phyloP scores from a whole-genome alignment of 2,888 invertebrate genomes.

The Heliconius hortense region DNA sequence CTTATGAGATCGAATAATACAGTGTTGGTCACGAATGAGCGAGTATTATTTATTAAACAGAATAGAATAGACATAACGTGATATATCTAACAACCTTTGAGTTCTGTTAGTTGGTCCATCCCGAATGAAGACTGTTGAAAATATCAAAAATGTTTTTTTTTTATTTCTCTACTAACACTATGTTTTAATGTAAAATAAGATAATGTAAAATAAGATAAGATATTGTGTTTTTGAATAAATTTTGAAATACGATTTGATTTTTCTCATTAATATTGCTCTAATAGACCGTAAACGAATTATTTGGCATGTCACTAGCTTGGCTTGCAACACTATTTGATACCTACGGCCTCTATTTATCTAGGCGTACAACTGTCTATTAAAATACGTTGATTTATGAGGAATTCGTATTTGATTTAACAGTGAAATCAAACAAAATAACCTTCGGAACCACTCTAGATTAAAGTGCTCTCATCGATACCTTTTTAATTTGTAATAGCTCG shows the following conservation, averaged over 20 bases:
- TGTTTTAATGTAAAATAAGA: too few relatives aligned
- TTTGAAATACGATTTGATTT: not conserved
- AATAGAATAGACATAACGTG: constrained; percentile 4
- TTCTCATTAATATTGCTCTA: constrained; percentile 4
- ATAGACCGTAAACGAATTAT: constrained; percentile 36
- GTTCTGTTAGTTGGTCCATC: not conserved
- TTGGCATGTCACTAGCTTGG: constrained; percentile 43
- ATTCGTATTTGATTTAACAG: constrained; percentile 46
- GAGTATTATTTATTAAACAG: constrained; percentile 14
- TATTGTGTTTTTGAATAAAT: not conserved
- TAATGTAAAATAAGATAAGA: too few relatives aligned
- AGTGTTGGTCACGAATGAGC: constrained; percentile 24
- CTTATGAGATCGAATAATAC: constrained; percentile 34
- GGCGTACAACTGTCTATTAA: constrained; percentile 52
- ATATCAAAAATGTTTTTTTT: not conserved
- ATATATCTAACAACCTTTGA: not conserved
- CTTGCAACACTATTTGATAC: constrained; percentile 45
- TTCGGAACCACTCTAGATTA: constrained; percentile 2
- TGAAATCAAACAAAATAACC: constrained; percentile 22
- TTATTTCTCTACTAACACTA: not conserved
- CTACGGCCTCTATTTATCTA: constrained; percentile 61
- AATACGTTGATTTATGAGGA: constrained; percentile 60
- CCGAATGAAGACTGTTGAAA: not conserved
- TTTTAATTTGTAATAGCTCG: constrained; percentile 16
- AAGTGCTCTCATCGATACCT: constrained; percentile 9